These are phyloP conservation scores for Beroe ovata DNA, from an alignment of 37 sponge, comb jelly and placozoan species.

Conservation along the genomic window DNA sequence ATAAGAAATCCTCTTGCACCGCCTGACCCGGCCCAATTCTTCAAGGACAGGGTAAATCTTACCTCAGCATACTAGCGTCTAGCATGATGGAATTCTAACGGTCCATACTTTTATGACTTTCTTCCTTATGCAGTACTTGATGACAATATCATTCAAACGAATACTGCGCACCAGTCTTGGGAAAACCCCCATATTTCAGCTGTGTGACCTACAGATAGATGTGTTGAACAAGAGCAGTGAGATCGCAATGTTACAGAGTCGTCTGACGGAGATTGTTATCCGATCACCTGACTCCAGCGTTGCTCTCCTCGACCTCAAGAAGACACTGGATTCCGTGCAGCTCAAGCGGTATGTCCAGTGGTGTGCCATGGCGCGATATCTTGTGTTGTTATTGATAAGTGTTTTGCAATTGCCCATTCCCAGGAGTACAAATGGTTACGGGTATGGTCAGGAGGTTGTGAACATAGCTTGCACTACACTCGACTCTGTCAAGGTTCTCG, in stretches of 20 bases:
- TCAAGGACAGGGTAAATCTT: slow-evolving; percentile 38
- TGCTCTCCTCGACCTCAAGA: background rate
- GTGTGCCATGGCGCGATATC: background rate
- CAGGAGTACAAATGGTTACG: slow-evolving; percentile 19
- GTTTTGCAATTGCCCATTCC: too few species aligned
- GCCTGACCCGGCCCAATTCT: background rate
- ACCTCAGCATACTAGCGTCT: background rate
- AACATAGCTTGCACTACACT: slow-evolving; percentile 22
- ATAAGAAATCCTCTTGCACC: background rate
- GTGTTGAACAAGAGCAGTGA: slow-evolving; percentile 6
- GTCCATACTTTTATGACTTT: too few species aligned
- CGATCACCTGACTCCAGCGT: background rate
- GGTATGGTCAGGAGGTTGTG: slow-evolving; percentile 49
- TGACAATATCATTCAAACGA: too few species aligned
- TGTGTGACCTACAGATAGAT: slow-evolving; percentile 50
- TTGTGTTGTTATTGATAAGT: too few species aligned
- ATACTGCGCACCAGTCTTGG: too few species aligned
- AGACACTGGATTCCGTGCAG: background rate
- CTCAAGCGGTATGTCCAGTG: background rate
- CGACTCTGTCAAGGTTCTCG: slow-evolving; percentile 36
- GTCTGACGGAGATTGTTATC: background rate
- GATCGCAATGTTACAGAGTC: background rate
- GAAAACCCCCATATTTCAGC: too few species aligned
- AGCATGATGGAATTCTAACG: too few species aligned
- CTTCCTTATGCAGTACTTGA: too few species aligned